phyloP scores from a whole-genome alignment of 30 jellyfish, hydroid and myxozoan species.

The Aurelia sp. region DNA sequence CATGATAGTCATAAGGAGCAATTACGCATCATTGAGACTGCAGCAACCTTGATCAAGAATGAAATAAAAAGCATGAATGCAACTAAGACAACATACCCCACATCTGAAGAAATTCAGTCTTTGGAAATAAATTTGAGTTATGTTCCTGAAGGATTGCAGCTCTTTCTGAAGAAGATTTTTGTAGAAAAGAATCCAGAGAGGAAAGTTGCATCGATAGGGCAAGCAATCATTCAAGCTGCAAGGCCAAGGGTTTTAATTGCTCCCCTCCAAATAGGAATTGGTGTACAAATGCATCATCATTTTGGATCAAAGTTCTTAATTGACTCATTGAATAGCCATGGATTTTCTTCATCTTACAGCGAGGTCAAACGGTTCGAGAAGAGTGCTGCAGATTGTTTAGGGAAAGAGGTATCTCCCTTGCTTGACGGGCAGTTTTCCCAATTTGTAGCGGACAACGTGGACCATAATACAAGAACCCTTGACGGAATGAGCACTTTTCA shows the following conservation, averaged over 20 bases:
- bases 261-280: slow-evolving; percentile 31
- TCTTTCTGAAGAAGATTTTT: slow-evolving; percentile 2
- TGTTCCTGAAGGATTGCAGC: slow-evolving; percentile 1
- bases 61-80: slow-evolving; percentile 19
- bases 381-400: slow-evolving; percentile 18
- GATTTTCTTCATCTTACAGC: slow-evolving; percentile 55
- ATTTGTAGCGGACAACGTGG: slow-evolving; percentile 61
- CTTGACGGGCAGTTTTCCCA: slow-evolving; percentile 55
- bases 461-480: slow-evolving; percentile 57
- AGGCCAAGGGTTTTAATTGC: slow-evolving; percentile 27
- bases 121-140: background rate
- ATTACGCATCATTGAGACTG: slow-evolving; percentile 27
- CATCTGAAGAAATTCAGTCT: slow-evolving; percentile 3
- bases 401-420: slow-evolving; percentile 11
- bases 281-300: slow-evolving; percentile 11
- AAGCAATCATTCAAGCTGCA: slow-evolving; percentile 49
- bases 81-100: slow-evolving; percentile 13
- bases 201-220: slow-evolving; percentile 46
- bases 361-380: slow-evolving; percentile 38
- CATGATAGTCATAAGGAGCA: slow-evolving; percentile 5
- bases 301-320: slow-evolving; percentile 48
- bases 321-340: slow-evolving; percentile 27
- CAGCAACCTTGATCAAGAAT: slow-evolving; percentile 33
- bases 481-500: slow-evolving; percentile 65
- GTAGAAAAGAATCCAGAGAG: slow-evolving; percentile 1